Evolutionary conservation across 2,113 vertebrate species (phyloP).

Genomic region (Pseudolaguvia tuberculata): DNA sequence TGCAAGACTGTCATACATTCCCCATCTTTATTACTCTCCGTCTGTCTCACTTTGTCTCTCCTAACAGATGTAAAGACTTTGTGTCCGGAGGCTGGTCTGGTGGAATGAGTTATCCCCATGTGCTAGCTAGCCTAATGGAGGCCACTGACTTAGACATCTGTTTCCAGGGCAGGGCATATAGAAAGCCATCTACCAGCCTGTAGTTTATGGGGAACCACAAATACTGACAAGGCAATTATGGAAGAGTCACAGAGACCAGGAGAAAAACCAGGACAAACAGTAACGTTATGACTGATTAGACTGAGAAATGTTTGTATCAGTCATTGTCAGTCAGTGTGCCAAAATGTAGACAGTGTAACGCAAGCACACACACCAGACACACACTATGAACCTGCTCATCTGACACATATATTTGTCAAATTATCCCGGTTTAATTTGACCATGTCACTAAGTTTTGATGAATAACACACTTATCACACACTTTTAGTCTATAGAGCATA

Average conservation of each 20-base stretch:
- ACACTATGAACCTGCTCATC: neutral
- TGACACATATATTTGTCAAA: slow-evolving; percentile 28
- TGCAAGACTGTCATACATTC: slow-evolving; percentile 40
- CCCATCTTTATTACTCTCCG: slow-evolving; percentile 25
- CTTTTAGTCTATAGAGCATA: slow-evolving; percentile 51
- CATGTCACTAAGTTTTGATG: slow-evolving; percentile 22
- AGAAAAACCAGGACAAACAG: neutral
- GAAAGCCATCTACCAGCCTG: slow-evolving; percentile 31
- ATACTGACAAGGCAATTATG: slow-evolving; percentile 47
- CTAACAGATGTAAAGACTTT: slow-evolving; percentile 36
- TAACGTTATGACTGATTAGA: slow-evolving; percentile 21
- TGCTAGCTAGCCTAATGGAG: slow-evolving; percentile 44
- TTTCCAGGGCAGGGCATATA: slow-evolving; percentile 41
- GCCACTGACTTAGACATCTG: slow-evolving; percentile 49
- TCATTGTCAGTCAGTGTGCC: slow-evolving; percentile 28
- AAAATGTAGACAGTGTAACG: slow-evolving; percentile 14
- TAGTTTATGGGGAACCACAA: slow-evolving; percentile 43
- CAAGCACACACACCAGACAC: slow-evolving; percentile 24
- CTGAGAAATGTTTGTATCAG: slow-evolving; percentile 34
- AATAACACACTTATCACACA: slow-evolving; percentile 38
- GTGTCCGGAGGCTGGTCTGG: slow-evolving; percentile 39
- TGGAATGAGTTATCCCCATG: slow-evolving; percentile 45
- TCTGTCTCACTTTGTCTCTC: slow-evolving; percentile 20
- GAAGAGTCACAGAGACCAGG: slow-evolving; percentile 38
- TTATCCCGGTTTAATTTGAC: slow-evolving; percentile 25